phyloP scores from a whole-genome alignment of 1,140 invertebrate genomes.

The Nasonia giraulti region DNA sequence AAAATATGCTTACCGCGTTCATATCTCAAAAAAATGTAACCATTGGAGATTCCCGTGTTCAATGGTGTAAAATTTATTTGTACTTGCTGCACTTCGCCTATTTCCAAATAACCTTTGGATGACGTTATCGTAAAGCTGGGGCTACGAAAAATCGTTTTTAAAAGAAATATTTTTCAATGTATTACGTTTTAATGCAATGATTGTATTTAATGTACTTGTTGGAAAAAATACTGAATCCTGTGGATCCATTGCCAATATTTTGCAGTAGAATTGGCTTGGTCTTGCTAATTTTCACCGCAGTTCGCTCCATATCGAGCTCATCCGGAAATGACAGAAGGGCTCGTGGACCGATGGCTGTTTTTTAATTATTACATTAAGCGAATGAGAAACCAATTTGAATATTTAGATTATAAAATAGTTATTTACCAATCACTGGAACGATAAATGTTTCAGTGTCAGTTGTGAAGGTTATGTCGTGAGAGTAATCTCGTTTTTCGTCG shows the following conservation, averaged over 20 bases:
- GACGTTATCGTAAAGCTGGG: slow-evolving; percentile 62
- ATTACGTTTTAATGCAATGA: not conserved
- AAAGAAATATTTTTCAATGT: not conserved
- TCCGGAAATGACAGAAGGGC: slow-evolving; percentile 74
- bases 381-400: not conserved
- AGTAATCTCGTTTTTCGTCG: slow-evolving; percentile 64
- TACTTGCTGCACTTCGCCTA: slow-evolving; percentile 63
- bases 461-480: slow-evolving; percentile 61
- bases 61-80: slow-evolving; percentile 61
- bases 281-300: slow-evolving; percentile 68
- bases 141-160: slow-evolving; percentile 17
- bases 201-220: slow-evolving; percentile 55
- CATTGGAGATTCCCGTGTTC: slow-evolving; percentile 57
- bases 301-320: slow-evolving; percentile 65
- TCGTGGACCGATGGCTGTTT: slow-evolving; percentile 68
- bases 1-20: slow-evolving; percentile 64
- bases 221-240: slow-evolving; percentile 63
- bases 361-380: not conserved
- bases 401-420: not conserved
- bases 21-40: slow-evolving; percentile 65
- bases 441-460: slow-evolving; percentile 61
- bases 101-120: slow-evolving; percentile 63
- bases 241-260: slow-evolving; percentile 67
- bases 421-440: slow-evolving; percentile 64
- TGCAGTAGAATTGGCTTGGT: slow-evolving; percentile 65